Base-by-base conservation (phyloP, 2,797 vertebrate species). In the Spinus pinus region DNA sequence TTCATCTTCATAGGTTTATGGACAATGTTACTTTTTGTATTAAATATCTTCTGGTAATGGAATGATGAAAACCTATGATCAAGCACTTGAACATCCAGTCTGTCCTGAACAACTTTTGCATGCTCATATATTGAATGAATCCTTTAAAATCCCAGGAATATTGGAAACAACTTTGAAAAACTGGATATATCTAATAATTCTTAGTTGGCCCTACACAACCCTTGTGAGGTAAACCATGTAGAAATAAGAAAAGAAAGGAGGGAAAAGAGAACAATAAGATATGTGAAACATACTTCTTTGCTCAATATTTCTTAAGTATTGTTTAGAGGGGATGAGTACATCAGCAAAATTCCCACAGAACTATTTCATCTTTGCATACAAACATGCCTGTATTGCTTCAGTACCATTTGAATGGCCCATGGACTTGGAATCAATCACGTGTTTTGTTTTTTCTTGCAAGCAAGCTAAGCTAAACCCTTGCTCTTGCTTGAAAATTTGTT, bases 301-400 rank as follows among this genome's bases (percentile, higher is more conserved):
- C 15, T 70, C 42, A 50, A 37, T 65, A 19, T 12, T 62, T 39
- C 25, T 7, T 30, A 64, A 54, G 7, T 77, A 47, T 27, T 16
- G 20, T 49, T 58, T 72, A 64, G 22, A 69, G 14, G 6, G 16
- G 12, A 64, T 58, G 3, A 64, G 64, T 41, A 54, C 3, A 2
- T 19, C 35, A 80, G 30, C 5, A 58, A 69, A 73, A 64, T 54
- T 35, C 12, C 19, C 39, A 28, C 25, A 69, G 28, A 58, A 39
- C 2, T 1, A 33, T 62, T 67, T 35, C 19, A 20, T 66, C 23
- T 14, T 60, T 57, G 28, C 31, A n/a, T 9, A 30, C 14, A 30
- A 84, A 67, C 3, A 6, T 30, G 13, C 8, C 6, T 13, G 5
- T 12, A 22, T 64, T 67, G 7, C 39, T 78, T 77, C 0, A 0